Evolutionary conservation across 2,888 invertebrate genomes (phyloP).

Genomic region (Thalpophila matura): DNA sequence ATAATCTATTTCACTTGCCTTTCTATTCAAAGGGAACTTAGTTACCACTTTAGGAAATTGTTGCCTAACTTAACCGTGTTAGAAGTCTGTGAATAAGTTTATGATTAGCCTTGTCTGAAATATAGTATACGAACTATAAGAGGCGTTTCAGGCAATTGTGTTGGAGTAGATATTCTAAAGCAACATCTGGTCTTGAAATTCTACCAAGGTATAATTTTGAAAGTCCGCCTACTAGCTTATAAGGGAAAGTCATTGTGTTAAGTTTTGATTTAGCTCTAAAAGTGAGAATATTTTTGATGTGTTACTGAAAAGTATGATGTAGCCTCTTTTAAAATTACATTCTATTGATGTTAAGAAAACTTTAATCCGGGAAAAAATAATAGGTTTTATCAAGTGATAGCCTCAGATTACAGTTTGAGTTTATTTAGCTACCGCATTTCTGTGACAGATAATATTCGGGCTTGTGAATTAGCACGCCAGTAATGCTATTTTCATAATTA

Average conservation of each 20-base stretch:
- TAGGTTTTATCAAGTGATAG: too few relatives aligned
- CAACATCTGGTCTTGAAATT: conserved; percentile 31
- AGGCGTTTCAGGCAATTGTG: conserved; percentile 41
- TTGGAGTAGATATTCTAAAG: conserved; percentile 48
- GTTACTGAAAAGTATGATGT: too few relatives aligned
- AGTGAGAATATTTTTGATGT: not conserved
- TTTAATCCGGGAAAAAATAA: too few relatives aligned
- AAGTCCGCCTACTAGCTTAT: conserved; percentile 8
- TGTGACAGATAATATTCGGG: not conserved
- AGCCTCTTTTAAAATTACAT: too few relatives aligned
- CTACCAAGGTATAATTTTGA: conserved; percentile 13
- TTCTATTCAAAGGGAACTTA: conserved; percentile 74
- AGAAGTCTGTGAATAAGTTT: conserved; percentile 70
- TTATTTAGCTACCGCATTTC: too few relatives aligned
- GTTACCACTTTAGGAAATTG: conserved; percentile 76
- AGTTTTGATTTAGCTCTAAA: conserved; percentile 3
- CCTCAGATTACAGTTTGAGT: too few relatives aligned
- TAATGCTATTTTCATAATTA: not conserved
- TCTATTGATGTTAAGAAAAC: too few relatives aligned
- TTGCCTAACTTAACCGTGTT: conserved; percentile 67
- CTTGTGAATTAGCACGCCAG: too few relatives aligned
- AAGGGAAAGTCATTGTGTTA: not conserved
- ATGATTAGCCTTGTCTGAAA: conserved; percentile 73
- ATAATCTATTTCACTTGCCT: conserved; percentile 73
- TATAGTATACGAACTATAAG: conserved; percentile 35